phyloP scores from a whole-genome alignment of 1,140 invertebrate genomes.

The Berghia stephanieae region DNA sequence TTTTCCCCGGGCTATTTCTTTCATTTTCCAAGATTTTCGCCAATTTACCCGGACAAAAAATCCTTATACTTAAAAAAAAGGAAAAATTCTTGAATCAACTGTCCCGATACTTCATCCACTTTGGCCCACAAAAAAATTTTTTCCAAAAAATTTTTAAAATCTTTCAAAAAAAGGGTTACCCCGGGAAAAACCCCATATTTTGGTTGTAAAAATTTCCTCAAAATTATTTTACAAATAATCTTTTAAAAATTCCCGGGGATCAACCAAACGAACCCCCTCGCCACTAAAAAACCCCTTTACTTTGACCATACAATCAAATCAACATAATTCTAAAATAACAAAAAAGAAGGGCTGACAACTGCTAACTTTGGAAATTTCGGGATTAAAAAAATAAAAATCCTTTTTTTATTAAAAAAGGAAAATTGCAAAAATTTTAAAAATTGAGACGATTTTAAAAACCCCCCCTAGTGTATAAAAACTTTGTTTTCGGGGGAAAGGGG shows the following conservation, averaged over 20 bases:
- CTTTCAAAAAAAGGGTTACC: too few relatives aligned
- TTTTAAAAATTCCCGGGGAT: too few relatives aligned
- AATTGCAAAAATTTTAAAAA: neutral
- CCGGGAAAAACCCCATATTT: too few relatives aligned
- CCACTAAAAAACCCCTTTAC: too few relatives aligned
- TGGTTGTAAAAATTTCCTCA: too few relatives aligned
- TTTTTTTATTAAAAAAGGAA: neutral
- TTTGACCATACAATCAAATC: too few relatives aligned
- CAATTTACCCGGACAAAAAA: neutral
- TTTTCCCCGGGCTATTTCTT: neutral
- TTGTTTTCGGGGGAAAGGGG: constrained; percentile 26
- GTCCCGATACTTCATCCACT: too few relatives aligned
- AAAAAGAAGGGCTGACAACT: neutral
- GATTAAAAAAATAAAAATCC: neutral
- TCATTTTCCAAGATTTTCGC: neutral
- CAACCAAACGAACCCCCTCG: too few relatives aligned
- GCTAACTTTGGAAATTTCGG: neutral
- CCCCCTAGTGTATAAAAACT: neutral
- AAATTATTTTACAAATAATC: too few relatives aligned
- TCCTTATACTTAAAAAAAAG: neutral
- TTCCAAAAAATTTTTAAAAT: too few relatives aligned
- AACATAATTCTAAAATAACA: neutral
- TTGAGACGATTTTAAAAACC: neutral
- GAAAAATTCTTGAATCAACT: neutral
- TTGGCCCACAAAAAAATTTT: too few relatives aligned